These are phyloP conservation scores for Leptocoma aspasia DNA, from an alignment of 2,113 vertebrate species.

Conservation along the genomic window DNA sequence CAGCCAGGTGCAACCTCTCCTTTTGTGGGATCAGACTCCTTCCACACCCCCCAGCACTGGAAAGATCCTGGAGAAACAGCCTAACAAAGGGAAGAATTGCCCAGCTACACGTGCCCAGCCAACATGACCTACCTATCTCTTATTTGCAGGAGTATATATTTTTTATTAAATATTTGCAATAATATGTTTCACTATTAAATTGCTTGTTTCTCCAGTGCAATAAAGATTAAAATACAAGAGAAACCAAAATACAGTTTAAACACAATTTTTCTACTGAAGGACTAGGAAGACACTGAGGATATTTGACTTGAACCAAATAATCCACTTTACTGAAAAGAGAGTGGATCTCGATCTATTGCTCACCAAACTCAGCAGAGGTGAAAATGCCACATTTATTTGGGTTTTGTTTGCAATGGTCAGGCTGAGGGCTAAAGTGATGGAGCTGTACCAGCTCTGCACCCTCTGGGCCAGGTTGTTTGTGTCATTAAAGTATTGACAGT, in stretches of 20 bases:
- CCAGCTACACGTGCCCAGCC: background rate
- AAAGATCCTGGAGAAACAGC: background rate
- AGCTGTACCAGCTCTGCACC: background rate
- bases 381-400: background rate
- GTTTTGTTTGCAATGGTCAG: background rate
- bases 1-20: background rate
- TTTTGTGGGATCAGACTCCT: background rate
- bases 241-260: background rate
- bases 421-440: background rate
- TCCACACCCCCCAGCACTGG: background rate
- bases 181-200: rapidly evolving
- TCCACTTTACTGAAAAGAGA: background rate
- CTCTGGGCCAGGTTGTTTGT: background rate
- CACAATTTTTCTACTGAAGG: background rate
- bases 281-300: background rate
- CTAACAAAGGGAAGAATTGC: background rate
- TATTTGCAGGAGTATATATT: background rate
- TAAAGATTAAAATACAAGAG: background rate
- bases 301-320: background rate
- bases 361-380: background rate
- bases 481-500: background rate
- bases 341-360: background rate
- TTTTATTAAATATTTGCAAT: background rate
- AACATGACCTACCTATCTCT: background rate
- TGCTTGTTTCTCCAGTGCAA: background rate